These are phyloP conservation scores for Melipona quadrifasciata DNA, from an alignment of 1,140 invertebrate species.

Conservation along the genomic window DNA sequence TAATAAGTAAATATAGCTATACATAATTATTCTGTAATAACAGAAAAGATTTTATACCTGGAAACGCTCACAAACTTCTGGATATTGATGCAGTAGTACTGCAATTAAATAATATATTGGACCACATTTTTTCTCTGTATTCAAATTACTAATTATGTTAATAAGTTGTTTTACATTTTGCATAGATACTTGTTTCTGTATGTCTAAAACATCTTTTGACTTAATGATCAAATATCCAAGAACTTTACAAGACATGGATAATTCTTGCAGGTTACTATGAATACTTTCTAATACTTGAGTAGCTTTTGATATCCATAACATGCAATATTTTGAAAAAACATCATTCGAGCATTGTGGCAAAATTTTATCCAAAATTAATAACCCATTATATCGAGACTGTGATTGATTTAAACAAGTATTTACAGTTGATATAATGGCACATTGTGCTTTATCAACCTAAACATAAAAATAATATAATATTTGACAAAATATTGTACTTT, in stretches of 20 bases:
- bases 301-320: slow-evolving; percentile 73
- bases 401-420: slow-evolving; percentile 67
- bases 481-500: neutral
- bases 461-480: slow-evolving; percentile 25
- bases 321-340: slow-evolving; percentile 66
- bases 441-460: slow-evolving; percentile 60
- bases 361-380: slow-evolving; percentile 59
- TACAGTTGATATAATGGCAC: slow-evolving; percentile 54
- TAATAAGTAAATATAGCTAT: slow-evolving; percentile 14
- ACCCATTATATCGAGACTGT: slow-evolving; percentile 51
- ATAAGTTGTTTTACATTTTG: slow-evolving; percentile 75
- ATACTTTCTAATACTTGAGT: slow-evolving; percentile 68
- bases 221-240: slow-evolving; percentile 59
- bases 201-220: slow-evolving; percentile 70
- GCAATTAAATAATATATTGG: slow-evolving; percentile 71
- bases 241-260: slow-evolving; percentile 69
- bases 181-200: slow-evolving; percentile 75
- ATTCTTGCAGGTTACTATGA: slow-evolving; percentile 53
- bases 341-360: slow-evolving; percentile 65
- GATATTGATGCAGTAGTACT: slow-evolving; percentile 70
- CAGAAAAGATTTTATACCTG: slow-evolving; percentile 64
- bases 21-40: neutral
- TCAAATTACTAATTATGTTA: slow-evolving; percentile 59
- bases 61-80: slow-evolving; percentile 70
- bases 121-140: slow-evolving; percentile 47